These are phyloP conservation scores for Cyclophora albipunctata DNA, from an alignment of 2,888 invertebrate genomes.

Conservation along the genomic window DNA sequence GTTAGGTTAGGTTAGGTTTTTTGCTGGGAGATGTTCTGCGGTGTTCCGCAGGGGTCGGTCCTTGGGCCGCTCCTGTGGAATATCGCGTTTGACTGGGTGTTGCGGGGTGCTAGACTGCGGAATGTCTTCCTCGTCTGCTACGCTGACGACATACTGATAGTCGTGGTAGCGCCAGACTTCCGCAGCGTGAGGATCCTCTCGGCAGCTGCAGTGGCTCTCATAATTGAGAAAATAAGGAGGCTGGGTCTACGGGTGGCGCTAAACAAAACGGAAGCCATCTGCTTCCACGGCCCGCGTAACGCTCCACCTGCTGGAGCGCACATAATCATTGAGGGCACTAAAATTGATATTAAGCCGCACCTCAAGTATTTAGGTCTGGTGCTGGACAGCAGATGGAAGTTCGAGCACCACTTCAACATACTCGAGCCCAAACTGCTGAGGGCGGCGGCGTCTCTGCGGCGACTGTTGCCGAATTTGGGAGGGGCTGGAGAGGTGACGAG, in stretches of 20 bases:
- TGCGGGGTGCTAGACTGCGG: constrained; percentile 3
- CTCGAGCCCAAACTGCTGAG: constrained; percentile 3
- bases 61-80: constrained; percentile 19
- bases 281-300: constrained; percentile 3
- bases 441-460: constrained; percentile 1
- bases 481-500: not conserved
- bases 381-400: constrained; percentile 10
- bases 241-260: constrained; percentile 6
- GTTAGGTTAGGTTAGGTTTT: constrained; percentile 16
- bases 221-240: constrained; percentile 6
- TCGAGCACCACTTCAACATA: constrained; percentile 3
- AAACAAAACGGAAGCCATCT: constrained; percentile 6
- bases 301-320: not conserved
- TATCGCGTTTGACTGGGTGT: constrained; percentile 14
- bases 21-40: constrained; percentile 3
- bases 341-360: not conserved
- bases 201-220: constrained; percentile 6
- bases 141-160: constrained; percentile 18
- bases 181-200: constrained; percentile 4
- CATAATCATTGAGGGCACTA: not conserved
- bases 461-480: constrained; percentile 4
- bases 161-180: constrained; percentile 1
- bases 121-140: constrained; percentile 9
- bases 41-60: constrained; percentile 17
- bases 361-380: constrained; percentile 9